These are phyloP conservation scores for Phaedon cochleariae DNA, from an alignment of 2,888 invertebrate genomes.

Conservation along the genomic window DNA sequence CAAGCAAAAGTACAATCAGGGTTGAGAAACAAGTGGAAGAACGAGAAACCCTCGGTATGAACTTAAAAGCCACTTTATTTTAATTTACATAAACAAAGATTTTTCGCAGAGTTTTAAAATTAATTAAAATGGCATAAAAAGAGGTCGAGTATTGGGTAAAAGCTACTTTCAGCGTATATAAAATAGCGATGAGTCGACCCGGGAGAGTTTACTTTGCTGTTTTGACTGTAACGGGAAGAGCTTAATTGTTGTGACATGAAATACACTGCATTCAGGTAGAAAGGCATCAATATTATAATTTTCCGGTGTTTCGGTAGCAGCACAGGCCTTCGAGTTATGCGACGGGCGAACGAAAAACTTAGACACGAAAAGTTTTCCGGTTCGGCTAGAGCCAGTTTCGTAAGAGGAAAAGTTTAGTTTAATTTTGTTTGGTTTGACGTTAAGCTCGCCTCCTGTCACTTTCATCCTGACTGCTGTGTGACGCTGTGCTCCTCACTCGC, in stretches of 20 bases:
- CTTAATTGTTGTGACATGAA: constrained; percentile 49
- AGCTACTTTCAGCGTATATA: constrained; percentile 24
- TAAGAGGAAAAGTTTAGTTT: constrained; percentile 64
- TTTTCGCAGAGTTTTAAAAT: constrained; percentile 26
- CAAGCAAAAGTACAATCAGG: no score
- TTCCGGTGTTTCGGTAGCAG: constrained; percentile 59
- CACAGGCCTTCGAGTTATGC: constrained; percentile 56
- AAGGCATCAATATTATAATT: constrained; percentile 62
- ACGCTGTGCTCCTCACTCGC: constrained; percentile 52
- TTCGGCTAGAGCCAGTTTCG: constrained; percentile 58
- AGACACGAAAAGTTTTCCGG: constrained; percentile 62
- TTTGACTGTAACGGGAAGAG: constrained; percentile 39
- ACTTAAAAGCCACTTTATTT: constrained; percentile 11
- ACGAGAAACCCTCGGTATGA: no score
- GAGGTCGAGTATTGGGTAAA: constrained; percentile 25
- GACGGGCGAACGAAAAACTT: constrained; percentile 62
- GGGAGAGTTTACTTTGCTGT: constrained; percentile 32
- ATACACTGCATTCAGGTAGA: constrained; percentile 50
- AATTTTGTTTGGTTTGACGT: constrained; percentile 65
- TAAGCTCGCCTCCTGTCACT: constrained; percentile 63
- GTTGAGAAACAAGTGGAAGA: no score
- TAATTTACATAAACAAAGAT: constrained; percentile 27
- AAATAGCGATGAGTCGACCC: constrained; percentile 21
- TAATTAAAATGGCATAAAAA: constrained; percentile 31
- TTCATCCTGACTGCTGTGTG: constrained; percentile 61